Base-by-base conservation (phyloP, 2,888 invertebrate genomes). In the Resseliella maxima region DNA sequence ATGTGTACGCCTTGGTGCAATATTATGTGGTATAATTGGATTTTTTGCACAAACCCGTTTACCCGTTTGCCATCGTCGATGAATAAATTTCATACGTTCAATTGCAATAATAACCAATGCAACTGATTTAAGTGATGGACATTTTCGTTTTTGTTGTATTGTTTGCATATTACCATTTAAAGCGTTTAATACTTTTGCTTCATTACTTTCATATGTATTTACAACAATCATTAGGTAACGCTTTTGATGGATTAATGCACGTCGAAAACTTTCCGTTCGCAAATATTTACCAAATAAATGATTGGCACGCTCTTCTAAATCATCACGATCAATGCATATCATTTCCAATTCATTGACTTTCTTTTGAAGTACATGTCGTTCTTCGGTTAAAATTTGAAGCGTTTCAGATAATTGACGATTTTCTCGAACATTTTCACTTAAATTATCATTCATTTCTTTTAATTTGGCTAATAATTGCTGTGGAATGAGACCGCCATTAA, bases 191-290 rank as follows among this genome's bases (percentile, higher is more conserved):
- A 90, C 89, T 87, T 89, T 89, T 35, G 89, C 89, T 87, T 91
- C 91, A 86, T 89, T 90, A 41, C 90, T 90, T 88, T 91, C 90
- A 88, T 91, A 91, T 18, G 90, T 90, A 85, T 93, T 88, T 90
- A 92, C 88, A 89, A 95, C 93, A 24, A 95, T 93, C 88, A 96
- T 93, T 86, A 98, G 91, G 90, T 97, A 98, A 31, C 95, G 93
- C 91, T 98, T 98, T 92, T 98, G 98, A 93, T 95, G 98, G 86
- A 95, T 94, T 86, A 98, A 92, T 21, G 97, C 96, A 90, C 97
- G 97, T 87, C 96, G 94, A 89, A 95, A 96, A 89, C 97, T 97
- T 90, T 98, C 96, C 5, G 95, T 93, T 46, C 96, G 93, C 88
- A 97, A 91, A 89, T 95, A 96, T 89, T 94, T 94, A 18, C 93